Percentiles rank a stretch among this genome's conserved stretches.
These are phyloP conservation scores for Hyles lineata DNA, from an alignment of 2,888 invertebrate genomes.

Conservation along the genomic window DNA sequence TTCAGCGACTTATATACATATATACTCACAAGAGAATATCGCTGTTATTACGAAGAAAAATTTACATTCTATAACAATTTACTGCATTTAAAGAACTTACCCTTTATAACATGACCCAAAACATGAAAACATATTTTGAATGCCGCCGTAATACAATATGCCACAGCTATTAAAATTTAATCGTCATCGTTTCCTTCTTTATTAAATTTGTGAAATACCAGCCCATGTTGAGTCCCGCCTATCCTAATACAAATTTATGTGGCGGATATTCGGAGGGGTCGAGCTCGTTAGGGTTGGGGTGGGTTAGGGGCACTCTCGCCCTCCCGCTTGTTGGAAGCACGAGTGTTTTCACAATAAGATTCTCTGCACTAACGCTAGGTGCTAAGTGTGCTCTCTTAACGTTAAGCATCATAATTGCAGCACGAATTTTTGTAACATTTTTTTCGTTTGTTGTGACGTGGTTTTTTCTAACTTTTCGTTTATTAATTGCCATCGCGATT, in stretches of 20 bases:
- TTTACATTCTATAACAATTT: too few relatives aligned
- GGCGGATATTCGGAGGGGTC: constrained; percentile 32
- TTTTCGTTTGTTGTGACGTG: not conserved
- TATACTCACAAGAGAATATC: too few relatives aligned
- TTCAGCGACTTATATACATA: too few relatives aligned
- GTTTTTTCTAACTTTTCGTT: too few relatives aligned
- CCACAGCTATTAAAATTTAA: not conserved
- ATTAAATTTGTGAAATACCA: not conserved
- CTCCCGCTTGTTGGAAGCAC: constrained; percentile 34
- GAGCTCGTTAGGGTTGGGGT: constrained; percentile 57
- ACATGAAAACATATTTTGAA: too few relatives aligned
- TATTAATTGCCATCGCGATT: too few relatives aligned
- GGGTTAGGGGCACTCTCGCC: constrained; percentile 53
- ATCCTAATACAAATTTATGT: constrained; percentile 11
- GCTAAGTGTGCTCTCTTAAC: constrained; percentile 47
- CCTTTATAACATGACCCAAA: too few relatives aligned
- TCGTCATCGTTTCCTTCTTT: not conserved
- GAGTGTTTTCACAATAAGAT: constrained; percentile 58
- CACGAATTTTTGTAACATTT: constrained; percentile 1
- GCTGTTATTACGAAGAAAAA: too few relatives aligned
- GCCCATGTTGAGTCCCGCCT: not conserved
- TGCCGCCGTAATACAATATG: not conserved
- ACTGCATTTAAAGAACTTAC: too few relatives aligned
- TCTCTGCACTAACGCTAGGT: constrained; percentile 45
- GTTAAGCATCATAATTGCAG: constrained; percentile 44